Conservation (phyloP, 2,113 vertebrate genomes). For the Phylloscopus whistleri region DNA sequence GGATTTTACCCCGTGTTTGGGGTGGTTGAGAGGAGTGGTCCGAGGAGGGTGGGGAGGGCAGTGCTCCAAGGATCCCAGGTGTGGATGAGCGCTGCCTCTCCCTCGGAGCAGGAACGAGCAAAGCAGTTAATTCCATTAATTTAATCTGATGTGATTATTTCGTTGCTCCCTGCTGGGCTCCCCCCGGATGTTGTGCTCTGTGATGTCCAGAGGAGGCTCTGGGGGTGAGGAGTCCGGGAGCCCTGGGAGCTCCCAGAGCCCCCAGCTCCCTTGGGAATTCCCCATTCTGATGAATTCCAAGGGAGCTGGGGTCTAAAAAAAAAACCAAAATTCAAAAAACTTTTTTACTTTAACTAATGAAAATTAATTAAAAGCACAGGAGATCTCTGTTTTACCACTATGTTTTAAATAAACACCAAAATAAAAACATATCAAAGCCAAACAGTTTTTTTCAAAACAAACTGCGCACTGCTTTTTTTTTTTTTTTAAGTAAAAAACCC, state of each 20-base stretch:
- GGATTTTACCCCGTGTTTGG: fast-evolving
- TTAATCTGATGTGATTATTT: neutral
- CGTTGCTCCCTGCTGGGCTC: neutral
- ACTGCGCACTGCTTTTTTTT: too few relatives aligned
- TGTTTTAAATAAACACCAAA: too few relatives aligned
- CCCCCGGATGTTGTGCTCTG: fast-evolving
- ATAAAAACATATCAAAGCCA: too few relatives aligned
- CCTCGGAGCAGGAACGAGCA: fast-evolving
- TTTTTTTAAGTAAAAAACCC: too few relatives aligned
- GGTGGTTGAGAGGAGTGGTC: fast-evolving
- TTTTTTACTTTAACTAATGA: too few relatives aligned
- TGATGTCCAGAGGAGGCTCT: fast-evolving
- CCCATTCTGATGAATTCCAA: neutral
- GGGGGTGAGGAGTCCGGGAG: fast-evolving
- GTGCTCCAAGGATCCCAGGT: neutral
- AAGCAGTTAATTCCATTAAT: neutral
- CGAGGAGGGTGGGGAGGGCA: neutral
- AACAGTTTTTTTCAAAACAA: too few relatives aligned
- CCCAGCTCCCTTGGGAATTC: fast-evolving
- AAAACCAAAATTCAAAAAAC: too few relatives aligned
- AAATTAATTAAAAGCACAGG: too few relatives aligned
- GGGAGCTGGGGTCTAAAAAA: too few relatives aligned
- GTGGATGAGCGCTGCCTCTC: fast-evolving
- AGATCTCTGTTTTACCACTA: too few relatives aligned
- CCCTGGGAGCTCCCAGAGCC: fast-evolving